Percentiles rank a stretch among this genome's conserved stretches.
Conservation (phyloP, 2,797 vertebrate genomes). For the Gymnopithys bicolor region DNA sequence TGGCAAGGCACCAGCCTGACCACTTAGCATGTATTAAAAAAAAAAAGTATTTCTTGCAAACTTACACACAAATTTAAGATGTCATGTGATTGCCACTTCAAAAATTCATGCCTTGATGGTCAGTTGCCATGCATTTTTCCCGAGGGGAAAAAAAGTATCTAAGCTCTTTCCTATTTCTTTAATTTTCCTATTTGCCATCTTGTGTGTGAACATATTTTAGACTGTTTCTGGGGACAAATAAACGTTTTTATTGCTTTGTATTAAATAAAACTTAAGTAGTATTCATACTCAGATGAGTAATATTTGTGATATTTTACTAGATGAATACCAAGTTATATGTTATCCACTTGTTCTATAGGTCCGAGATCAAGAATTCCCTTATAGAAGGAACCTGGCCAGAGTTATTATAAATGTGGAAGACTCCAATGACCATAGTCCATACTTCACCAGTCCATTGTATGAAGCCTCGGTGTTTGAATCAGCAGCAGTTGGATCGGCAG, state of each 20-base stretch:
- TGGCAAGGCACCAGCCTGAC: not conserved
- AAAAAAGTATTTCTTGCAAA: not conserved
- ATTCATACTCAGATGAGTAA: not conserved
- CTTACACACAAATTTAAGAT: not conserved
- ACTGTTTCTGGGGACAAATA: not conserved
- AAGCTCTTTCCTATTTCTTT: not conserved
- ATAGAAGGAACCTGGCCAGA: constrained; percentile 91
- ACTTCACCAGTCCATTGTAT: constrained; percentile 91
- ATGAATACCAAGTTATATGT: not conserved
- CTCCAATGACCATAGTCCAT: constrained; percentile 93
- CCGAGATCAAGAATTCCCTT: constrained; percentile 97
- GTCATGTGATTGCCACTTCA: not conserved
- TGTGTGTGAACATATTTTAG: not conserved
- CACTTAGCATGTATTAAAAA: not conserved
- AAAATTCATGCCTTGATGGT: not conserved
- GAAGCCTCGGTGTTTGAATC: constrained; percentile 95
- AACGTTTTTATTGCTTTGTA: not conserved
- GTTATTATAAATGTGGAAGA: constrained; percentile 93
- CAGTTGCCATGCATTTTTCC: not conserved
- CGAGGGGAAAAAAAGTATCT: not conserved
- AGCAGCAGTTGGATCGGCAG: constrained; percentile 92
- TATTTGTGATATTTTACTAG: not conserved
- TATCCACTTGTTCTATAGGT: constrained; percentile 80
- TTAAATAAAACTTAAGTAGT: not conserved
- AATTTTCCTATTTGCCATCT: not conserved